A percentile compares a stretch with the other conserved stretches of the same genome.
phyloP scores from a whole-genome alignment of 2,888 invertebrate species.

The Sinelater perroti region DNA sequence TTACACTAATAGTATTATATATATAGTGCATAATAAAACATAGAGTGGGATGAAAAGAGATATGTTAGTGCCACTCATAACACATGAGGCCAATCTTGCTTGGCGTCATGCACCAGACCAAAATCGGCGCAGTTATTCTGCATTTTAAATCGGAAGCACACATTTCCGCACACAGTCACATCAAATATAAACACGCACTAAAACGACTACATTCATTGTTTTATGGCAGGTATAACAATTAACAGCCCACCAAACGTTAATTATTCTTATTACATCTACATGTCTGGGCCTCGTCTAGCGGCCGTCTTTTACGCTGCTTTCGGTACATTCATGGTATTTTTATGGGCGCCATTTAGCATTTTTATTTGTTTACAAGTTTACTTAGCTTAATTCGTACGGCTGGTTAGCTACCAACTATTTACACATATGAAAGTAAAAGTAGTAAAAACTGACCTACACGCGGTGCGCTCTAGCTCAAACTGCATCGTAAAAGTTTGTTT shows the following conservation, averaged over 20 bases:
- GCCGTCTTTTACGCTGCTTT: constrained; percentile 36
- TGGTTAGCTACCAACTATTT: constrained; percentile 58
- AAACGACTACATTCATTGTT: constrained; percentile 55
- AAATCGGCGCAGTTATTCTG: constrained; percentile 5
- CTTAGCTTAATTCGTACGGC: constrained; percentile 59
- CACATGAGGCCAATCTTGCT: background rate
- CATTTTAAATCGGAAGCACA: constrained; percentile 46
- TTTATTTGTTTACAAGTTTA: constrained; percentile 60
- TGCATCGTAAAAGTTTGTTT: constrained; percentile 57
- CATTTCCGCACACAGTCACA: constrained; percentile 44
- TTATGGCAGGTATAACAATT: constrained; percentile 56
- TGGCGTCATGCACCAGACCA: background rate
- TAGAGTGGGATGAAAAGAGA: no score
- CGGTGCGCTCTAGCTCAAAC: constrained; percentile 27
- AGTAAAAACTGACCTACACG: constrained; percentile 58
- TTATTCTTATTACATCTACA: constrained; percentile 51
- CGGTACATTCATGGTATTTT: constrained; percentile 42
- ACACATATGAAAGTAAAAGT: constrained; percentile 59
- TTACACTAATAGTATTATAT: no score
- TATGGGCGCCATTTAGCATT: constrained; percentile 50
- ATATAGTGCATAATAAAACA: no score
- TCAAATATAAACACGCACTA: constrained; percentile 53
- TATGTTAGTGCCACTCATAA: no score
- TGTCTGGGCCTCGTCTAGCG: constrained; percentile 45
- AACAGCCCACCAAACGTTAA: constrained; percentile 54